phyloP scores from a whole-genome alignment of 2,888 invertebrate genomes.

The Fabriciana adippe region DNA sequence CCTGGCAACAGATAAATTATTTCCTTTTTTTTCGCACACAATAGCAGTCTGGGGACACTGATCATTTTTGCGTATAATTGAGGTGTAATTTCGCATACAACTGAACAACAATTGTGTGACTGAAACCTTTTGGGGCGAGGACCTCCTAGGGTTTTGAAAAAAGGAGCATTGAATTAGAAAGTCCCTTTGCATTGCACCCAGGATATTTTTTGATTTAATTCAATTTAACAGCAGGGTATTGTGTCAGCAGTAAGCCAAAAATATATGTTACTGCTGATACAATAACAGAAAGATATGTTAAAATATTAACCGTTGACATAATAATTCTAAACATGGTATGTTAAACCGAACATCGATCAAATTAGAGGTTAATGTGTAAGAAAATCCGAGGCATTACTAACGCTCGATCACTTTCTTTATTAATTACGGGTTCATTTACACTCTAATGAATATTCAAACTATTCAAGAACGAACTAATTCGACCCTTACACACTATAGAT shows the following conservation, averaged over 20 bases:
- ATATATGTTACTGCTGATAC: neutral
- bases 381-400: conserved; percentile 49
- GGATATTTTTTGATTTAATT: conserved; percentile 61
- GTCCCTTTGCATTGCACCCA: conserved; percentile 54
- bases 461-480: conserved; percentile 54
- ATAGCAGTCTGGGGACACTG: conserved; percentile 45
- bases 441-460: conserved; percentile 65
- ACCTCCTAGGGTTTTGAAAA: conserved; percentile 52
- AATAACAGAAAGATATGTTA: neutral
- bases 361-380: conserved; percentile 31
- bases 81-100: conserved; percentile 72
- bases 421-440: conserved; percentile 66
- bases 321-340: neutral
- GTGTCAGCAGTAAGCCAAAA: conserved; percentile 1
- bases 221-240: conserved; percentile 49
- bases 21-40: conserved; percentile 59
- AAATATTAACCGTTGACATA: neutral
- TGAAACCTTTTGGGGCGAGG: conserved; percentile 50
- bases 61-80: conserved; percentile 64
- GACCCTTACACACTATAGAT: conserved; percentile 53
- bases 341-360: conserved; percentile 43
- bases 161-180: conserved; percentile 64
- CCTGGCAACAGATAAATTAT: conserved; percentile 64
- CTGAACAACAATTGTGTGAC: conserved; percentile 53
- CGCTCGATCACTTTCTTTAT: conserved; percentile 61